These are phyloP conservation scores for Melinaea menophilus DNA, from an alignment of 2,888 invertebrate genomes.

Conservation along the genomic window DNA sequence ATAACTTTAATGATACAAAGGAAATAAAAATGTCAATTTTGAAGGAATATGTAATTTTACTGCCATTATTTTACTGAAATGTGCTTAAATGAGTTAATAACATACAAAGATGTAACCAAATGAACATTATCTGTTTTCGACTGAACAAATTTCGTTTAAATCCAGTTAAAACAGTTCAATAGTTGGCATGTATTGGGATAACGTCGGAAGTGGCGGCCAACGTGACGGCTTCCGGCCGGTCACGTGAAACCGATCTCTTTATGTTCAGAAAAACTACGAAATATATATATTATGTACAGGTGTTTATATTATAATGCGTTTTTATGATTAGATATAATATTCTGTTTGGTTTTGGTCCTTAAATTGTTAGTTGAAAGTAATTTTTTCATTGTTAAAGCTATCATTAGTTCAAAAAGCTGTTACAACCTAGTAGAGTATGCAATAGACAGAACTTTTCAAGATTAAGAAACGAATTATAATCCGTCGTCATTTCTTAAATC, in stretches of 20 bases:
- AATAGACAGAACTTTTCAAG: no score
- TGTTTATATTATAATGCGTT: background rate
- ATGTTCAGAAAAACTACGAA: constrained; percentile 28
- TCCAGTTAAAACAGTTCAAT: constrained; percentile 26
- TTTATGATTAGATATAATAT: background rate
- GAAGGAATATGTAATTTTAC: no score
- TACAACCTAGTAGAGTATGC: no score
- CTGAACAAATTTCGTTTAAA: constrained; percentile 22
- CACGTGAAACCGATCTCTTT: constrained; percentile 61
- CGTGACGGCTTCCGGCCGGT: constrained; percentile 63
- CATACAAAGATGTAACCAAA: background rate
- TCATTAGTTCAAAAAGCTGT: no score
- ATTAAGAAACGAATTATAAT: no score
- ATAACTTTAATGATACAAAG: no score
- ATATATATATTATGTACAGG: constrained; percentile 6
- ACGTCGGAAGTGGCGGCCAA: constrained; percentile 59
- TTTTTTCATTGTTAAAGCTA: no score
- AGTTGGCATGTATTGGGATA: constrained; percentile 40
- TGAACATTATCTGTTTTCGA: background rate
- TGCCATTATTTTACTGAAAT: background rate
- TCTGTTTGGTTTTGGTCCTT: background rate
- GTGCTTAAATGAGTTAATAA: background rate
- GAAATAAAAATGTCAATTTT: no score
- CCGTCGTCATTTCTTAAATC: no score
- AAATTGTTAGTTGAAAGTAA: no score